Evolutionary conservation across 2,888 invertebrate genomes (phyloP).

Genomic region (Cyclophora albipunctata): DNA sequence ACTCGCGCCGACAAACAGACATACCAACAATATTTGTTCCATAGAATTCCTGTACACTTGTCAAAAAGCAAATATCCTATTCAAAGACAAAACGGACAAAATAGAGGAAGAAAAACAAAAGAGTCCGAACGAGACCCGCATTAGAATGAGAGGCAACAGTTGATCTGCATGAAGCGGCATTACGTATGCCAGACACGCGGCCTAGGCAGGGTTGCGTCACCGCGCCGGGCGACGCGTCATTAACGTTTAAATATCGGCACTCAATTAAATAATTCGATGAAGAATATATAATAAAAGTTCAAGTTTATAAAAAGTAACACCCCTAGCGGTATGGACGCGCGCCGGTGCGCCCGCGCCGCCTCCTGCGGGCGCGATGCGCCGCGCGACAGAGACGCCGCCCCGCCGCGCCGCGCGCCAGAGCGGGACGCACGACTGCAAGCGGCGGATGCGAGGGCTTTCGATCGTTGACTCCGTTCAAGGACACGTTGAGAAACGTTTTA

Average conservation of each 20-base stretch:
- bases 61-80: conserved; percentile 63
- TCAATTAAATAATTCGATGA: conserved; percentile 51
- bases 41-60: conserved; percentile 58
- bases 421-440: conserved; percentile 46
- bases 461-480: conserved; percentile 72
- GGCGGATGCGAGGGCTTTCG: conserved; percentile 71
- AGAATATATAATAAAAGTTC: conserved; percentile 44
- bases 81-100: conserved; percentile 52
- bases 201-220: conserved; percentile 36
- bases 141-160: conserved; percentile 44
- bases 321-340: conserved; percentile 69
- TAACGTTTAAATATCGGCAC: conserved; percentile 29
- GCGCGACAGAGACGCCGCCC: conserved; percentile 37
- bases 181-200: conserved; percentile 56
- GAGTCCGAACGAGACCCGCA: conserved; percentile 39
- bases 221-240: conserved; percentile 24
- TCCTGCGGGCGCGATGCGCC: conserved; percentile 44
- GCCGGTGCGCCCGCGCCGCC: conserved; percentile 62
- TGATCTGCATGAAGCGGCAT: conserved; percentile 30
- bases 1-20: conserved; percentile 19
- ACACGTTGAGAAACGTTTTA: conserved; percentile 61
- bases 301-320: conserved; percentile 64
- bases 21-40: conserved; percentile 56
- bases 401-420: conserved; percentile 27
- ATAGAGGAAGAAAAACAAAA: conserved; percentile 58